Evolutionary conservation across 2,888 invertebrate genomes (phyloP).

Genomic region (Leucophenga montana): DNA sequence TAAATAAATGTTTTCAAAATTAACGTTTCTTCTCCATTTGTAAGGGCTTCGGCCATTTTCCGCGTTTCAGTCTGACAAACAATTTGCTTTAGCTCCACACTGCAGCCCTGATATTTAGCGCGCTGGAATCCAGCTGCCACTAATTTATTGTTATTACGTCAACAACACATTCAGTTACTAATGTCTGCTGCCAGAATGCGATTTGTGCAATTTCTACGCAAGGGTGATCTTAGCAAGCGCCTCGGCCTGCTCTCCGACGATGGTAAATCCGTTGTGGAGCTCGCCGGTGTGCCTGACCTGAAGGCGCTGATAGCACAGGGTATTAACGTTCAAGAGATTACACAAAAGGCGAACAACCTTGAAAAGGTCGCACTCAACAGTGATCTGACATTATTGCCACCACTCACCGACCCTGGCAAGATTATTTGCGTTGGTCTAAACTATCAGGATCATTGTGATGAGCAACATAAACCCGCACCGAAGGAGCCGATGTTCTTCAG

Average conservation of each 20-base stretch:
- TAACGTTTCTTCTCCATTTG: too few species aligned
- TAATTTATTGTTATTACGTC: background rate
- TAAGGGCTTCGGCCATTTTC: too few species aligned
- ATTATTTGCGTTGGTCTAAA: conserved; percentile 89
- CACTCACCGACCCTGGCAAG: conserved; percentile 87
- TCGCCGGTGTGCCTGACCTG: conserved; percentile 73
- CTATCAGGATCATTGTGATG: conserved; percentile 88
- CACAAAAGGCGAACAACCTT: conserved; percentile 49
- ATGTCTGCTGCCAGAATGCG: conserved; percentile 68
- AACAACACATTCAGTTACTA: conserved; percentile 2
- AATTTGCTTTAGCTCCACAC: too few species aligned
- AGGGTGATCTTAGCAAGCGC: conserved; percentile 76
- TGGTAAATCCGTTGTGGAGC: conserved; percentile 80
- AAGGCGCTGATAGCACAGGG: conserved; percentile 74
- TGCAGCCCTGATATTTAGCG: too few species aligned
- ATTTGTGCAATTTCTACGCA: conserved; percentile 80
- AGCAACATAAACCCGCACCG: conserved; percentile 83
- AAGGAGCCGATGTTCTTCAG: conserved; percentile 89
- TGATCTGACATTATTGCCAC: conserved; percentile 75
- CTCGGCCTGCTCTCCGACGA: conserved; percentile 80
- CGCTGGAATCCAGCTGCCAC: background rate
- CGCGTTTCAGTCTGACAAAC: too few species aligned
- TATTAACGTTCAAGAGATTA: conserved; percentile 65
- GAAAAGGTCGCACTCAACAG: conserved; percentile 48
- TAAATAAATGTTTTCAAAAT: too few species aligned